These are phyloP conservation scores for Reticulitermes lucifugus DNA, from an alignment of 2,888 invertebrate genomes.

Conservation along the genomic window DNA sequence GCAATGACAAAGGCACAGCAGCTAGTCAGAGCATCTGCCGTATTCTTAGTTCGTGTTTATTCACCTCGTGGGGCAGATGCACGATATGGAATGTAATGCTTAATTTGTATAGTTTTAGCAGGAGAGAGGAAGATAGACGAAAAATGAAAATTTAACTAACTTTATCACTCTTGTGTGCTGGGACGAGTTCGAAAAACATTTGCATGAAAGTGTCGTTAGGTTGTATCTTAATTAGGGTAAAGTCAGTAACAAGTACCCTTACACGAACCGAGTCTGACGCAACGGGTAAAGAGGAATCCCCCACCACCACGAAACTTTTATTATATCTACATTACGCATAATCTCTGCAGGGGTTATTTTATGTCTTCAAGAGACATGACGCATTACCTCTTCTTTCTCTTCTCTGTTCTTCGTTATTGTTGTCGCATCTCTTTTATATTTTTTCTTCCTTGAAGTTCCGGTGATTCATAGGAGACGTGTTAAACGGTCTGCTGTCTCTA, in stretches of 20 bases:
- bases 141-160: slow-evolving; percentile 21
- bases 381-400: slow-evolving; percentile 13
- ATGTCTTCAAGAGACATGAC: slow-evolving; percentile 21
- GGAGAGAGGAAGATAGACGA: not conserved
- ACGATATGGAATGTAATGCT: slow-evolving; percentile 19
- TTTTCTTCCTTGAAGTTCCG: not conserved
- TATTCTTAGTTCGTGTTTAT: not conserved
- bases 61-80: not conserved
- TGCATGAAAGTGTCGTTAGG: slow-evolving; percentile 49
- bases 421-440: not conserved
- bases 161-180: slow-evolving; percentile 28
- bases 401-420: not conserved
- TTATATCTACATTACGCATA: slow-evolving; percentile 26
- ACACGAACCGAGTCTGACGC: not conserved
- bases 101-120: slow-evolving; percentile 35
- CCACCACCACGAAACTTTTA: not conserved
- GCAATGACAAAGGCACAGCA: too few species aligned
- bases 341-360: slow-evolving; percentile 35
- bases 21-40: not conserved
- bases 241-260: slow-evolving; percentile 34
- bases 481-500: too few species aligned
- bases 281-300: too few species aligned
- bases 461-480: too few species aligned
- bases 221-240: slow-evolving; percentile 49
- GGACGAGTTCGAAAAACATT: slow-evolving; percentile 34